Base-by-base conservation (phyloP, 2,797 vertebrate genomes). In the Microctenopoma stevenorrisi region DNA sequence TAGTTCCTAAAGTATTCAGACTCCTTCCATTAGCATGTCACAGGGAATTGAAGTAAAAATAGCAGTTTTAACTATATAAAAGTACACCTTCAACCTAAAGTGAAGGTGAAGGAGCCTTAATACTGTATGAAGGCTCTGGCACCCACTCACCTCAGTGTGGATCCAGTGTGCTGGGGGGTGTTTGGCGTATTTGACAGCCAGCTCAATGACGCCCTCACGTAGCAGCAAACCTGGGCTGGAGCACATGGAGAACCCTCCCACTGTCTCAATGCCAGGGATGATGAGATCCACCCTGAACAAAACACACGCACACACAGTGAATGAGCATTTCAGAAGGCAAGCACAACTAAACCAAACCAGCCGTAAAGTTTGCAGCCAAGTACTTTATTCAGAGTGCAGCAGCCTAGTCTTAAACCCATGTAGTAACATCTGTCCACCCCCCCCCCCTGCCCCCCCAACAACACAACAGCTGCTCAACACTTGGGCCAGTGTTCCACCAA, bases 161-260 rank as follows among this genome's bases (percentile, higher is more conserved):
- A 99, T 33, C 97, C 97, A 99, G 88, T 96, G 92, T 46, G 97
- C 96, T 56, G 98, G 96, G 52, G 97, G 96, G 85, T 99, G 96
- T 69, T 66, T 76, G 16, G 93, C 44, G 59, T 94, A 89, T 83
- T 99, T 99, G 76, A 98, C 93, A 16, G 97, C 98, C 79, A 99
- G 86, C 78, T 99, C 97, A 37, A 99, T 69, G 18, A 95, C 63
- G 11, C 96, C 93, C 68, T 98, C 96, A 79, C 88, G 90, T 89
- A 94, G 87, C 62, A 97, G 81, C 55, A 96, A 87, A 38, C 94
- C 94, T 0, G 97, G 97, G 69, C 94, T 95, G 71, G 97, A 99
- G 88, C 98, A 99, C 86, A 99, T 95, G 55, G 98, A 99, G 92
- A 98, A 98, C 5, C 97, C 98, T 28, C 96, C 97, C 75, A 97